Evolutionary conservation across 92 coral and sea anemone species (phyloP), one percentile per base, ranked within the genome.

Genomic region (Montipora capitata): DNA sequence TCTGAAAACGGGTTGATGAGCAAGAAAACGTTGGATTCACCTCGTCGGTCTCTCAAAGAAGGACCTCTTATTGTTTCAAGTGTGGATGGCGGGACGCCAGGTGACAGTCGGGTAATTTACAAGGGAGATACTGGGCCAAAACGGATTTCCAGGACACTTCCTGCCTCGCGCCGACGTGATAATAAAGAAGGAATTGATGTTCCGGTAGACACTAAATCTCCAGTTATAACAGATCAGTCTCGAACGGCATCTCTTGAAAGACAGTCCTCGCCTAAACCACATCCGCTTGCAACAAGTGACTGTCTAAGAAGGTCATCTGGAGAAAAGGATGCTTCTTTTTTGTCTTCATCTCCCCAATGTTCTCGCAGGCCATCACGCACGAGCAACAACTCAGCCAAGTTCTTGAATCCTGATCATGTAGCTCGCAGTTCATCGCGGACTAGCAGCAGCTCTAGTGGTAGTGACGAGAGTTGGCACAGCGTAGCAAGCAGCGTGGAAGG

Each of bases 381-480:
- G 63, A 89, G 82, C 10, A 81, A 81, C 71, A 88, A 83, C 48
- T 88, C 98, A 12, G 87, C 96, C 18, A 90, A 83, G 93, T 52
- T 84, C 13, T 85, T 95, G 39, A 94, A 89, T 35, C 92, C 89
- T 9, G 84, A 87, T 57, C 83, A 66, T 49, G 82, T 95, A 16
- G 75, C 79, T 20, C 96, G 98, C 59, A 93, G 94, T 54, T 91
- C 94, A 54, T 95, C 98, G 39, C 90, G 89, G 40, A 94, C 94
- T 18, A 95, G 98, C 76, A 95, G 94, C 85, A 95, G 98, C 71
- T 95, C 98, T 6, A 91, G 98, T 71, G 96, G 90, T 39, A 88
- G 98, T 20, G 83, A 90, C 59, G 96, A 93, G 66, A 93, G 93
- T 76, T 87, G 84, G 89, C 88, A 86, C 10, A 85, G 76, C 80